Evolutionary conservation across 2,888 invertebrate species (phyloP), one percentile per base, ranked within the genome.

Genomic region (Acanthoscelides obtectus): DNA sequence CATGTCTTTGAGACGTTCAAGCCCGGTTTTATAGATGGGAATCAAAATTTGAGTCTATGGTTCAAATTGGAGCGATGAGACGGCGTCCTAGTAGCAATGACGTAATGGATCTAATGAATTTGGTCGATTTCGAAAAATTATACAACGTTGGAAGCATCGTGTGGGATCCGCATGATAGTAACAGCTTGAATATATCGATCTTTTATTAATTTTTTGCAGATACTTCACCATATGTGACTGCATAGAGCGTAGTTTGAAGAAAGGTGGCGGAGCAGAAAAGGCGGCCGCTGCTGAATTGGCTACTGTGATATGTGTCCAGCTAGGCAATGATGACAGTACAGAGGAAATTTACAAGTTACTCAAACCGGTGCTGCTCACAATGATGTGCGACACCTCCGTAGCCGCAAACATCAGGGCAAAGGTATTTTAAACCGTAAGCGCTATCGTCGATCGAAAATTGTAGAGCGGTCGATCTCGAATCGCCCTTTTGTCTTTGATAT

Each of bases 201-300:
- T 67, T 69, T n/a, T 65, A 64, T 64, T 71, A 70, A 70, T 67
- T 68, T 71, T 64, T 73, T 71, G 66, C 65, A 86, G 87, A 73
- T 88, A 91, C 73, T 89, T 92, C 79, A 95, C 95, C 0, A 87
- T 98, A 21, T 90, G 93, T 45, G 97, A 98, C 84, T 90, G 93
- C 74, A 87, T 97, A 70, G 92, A 96, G 80, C 89, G 92, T 67
- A 92, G 95, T 71, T 86, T 98, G 81, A 92, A 94, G 75, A 92
- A 95, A 71, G 97, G 97, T 0, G 90, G 92, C 66, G 93, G 93
- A 2, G 90, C 90, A 0, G 98, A 98, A 85, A 93, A 93, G 81
- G 90, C 90, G 0, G 91, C 92, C 20, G 97, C 96, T 0, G 96
- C 96, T 0, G 90, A 91, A 69, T 85, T 97, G 67, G 92, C 94